Conservation (phyloP, 2,888 invertebrate genomes). For the Cheilosia soror region DNA sequence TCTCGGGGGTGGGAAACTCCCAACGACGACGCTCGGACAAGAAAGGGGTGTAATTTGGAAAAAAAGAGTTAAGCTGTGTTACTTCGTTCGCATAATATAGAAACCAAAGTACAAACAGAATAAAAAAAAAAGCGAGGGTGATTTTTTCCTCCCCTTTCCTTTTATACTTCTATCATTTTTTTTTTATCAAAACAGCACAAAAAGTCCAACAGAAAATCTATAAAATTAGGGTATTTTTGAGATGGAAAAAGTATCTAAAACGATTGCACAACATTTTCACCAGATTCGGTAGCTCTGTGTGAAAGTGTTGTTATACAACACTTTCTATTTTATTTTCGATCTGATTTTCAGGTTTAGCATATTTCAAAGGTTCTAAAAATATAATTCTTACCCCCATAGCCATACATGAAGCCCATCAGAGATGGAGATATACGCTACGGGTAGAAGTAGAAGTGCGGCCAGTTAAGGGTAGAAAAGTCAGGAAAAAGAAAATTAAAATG, state of each 20-base stretch:
- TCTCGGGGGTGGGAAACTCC: slow-evolving; percentile 49
- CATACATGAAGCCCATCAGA: neutral
- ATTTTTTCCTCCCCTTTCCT: slow-evolving; percentile 42
- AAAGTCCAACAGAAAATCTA: slow-evolving; percentile 65
- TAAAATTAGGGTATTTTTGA: slow-evolving; percentile 72
- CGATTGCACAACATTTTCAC: slow-evolving; percentile 67
- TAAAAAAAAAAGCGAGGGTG: slow-evolving; percentile 72
- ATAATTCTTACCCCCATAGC: slow-evolving; percentile 36
- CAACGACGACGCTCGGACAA: slow-evolving; percentile 68
- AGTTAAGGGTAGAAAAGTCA: slow-evolving; percentile 23
- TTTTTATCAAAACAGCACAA: slow-evolving; percentile 66
- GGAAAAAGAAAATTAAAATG: slow-evolving; percentile 61
- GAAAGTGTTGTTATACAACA: slow-evolving; percentile 38
- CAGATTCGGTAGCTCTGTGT: slow-evolving; percentile 20
- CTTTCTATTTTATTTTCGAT: slow-evolving; percentile 50
- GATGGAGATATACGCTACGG: neutral
- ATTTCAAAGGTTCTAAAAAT: slow-evolving; percentile 48
- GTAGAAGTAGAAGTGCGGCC: neutral
- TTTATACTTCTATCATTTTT: slow-evolving; percentile 19
- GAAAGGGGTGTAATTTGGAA: slow-evolving; percentile 75
- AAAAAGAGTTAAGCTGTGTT: slow-evolving; percentile 76
- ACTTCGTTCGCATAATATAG: slow-evolving; percentile 74
- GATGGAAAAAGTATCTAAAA: slow-evolving; percentile 62
- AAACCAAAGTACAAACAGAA: slow-evolving; percentile 75
- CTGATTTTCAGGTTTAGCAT: slow-evolving; percentile 50